Base-by-base conservation (phyloP, 2,113 vertebrate species). In the Chionodraco myersi region DNA sequence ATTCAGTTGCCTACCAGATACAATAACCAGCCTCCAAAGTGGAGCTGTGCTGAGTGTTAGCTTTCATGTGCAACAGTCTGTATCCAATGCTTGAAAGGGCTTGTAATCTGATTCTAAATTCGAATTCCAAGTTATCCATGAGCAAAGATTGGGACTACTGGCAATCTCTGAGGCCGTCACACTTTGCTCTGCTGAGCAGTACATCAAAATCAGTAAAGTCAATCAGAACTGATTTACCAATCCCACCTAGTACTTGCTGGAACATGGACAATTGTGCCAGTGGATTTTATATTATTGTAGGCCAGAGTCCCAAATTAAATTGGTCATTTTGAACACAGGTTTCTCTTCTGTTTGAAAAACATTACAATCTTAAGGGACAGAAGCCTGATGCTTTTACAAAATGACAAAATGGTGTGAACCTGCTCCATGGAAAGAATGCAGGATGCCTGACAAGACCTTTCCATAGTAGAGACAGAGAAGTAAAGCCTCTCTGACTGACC, bases 391-490 rank as follows among this genome's bases (percentile, higher is more conserved):
- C 5, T 23, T 47, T 47, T 36, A 12, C 30, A 30, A 30, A 30
- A 30, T 30, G 9, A 52, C 5, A 16, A 58, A 47, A 51, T 18
- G 12, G 9, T 65, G 16, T 12, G n/a, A 64, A 41, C n/a, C 15
- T 18, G 5, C 6, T 45, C 44, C 41, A 36, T 69, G 51, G 21
- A 30, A 59, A 78, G 51, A 76, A 18, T 73, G 52, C 36, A 47
- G 8, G 11, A n/a, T 11, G 4, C 15, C 10, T 21, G 48, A 34
- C 26, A 57, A 45, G 15, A 34, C 7, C 52, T 26, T 56, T 47
- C 8, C 16, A 18, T 10, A 6, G 47, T 10, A 26, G 47, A 21
- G 6, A 77, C 0, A 47, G 23, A n/a, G 34, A 41, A 60, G 7
- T 4, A 48, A 54, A 72, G 36, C 23, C 59, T 69, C 67, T 41